Evolutionary conservation across 2,797 vertebrate species (phyloP).

Genomic region (Melanotaenia pygmaea): DNA sequence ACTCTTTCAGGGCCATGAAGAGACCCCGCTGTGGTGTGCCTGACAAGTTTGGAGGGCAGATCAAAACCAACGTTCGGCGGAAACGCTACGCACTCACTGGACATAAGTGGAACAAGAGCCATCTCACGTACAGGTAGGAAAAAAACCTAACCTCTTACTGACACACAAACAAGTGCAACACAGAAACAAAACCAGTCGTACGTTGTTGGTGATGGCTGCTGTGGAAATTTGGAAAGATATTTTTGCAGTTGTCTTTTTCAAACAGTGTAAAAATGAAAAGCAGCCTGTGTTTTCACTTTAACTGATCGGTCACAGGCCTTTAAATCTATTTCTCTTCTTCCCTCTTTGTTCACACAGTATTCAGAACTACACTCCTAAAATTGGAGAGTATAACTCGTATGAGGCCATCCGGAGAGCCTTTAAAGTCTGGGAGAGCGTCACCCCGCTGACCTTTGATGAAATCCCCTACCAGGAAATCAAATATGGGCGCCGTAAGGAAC

Average conservation of each 20-base stretch:
- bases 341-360: slow-evolving; percentile 80
- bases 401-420: slow-evolving; percentile 91
- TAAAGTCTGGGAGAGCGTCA: slow-evolving; percentile 90
- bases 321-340: background rate
- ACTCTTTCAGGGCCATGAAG: slow-evolving; percentile 88
- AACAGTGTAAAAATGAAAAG: slow-evolving; percentile 6
- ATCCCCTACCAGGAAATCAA: slow-evolving; percentile 91
- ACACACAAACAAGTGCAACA: background rate
- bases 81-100: slow-evolving; percentile 89
- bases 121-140: slow-evolving; percentile 84
- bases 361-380: slow-evolving; percentile 96
- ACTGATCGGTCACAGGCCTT: background rate
- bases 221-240: background rate
- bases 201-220: background rate
- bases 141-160: background rate
- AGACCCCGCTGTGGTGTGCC: slow-evolving; percentile 93
- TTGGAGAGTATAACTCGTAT: slow-evolving; percentile 89
- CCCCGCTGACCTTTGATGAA: slow-evolving; percentile 91
- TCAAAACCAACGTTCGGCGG: slow-evolving; percentile 91
- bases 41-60: slow-evolving; percentile 90
- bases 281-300: background rate
- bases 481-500: slow-evolving; percentile 89
- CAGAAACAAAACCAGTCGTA: background rate
- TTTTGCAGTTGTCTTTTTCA: background rate
- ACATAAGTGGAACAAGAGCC: slow-evolving; percentile 82